Base-by-base conservation (phyloP, 2,888 invertebrate species). In the Tachina grossa region DNA sequence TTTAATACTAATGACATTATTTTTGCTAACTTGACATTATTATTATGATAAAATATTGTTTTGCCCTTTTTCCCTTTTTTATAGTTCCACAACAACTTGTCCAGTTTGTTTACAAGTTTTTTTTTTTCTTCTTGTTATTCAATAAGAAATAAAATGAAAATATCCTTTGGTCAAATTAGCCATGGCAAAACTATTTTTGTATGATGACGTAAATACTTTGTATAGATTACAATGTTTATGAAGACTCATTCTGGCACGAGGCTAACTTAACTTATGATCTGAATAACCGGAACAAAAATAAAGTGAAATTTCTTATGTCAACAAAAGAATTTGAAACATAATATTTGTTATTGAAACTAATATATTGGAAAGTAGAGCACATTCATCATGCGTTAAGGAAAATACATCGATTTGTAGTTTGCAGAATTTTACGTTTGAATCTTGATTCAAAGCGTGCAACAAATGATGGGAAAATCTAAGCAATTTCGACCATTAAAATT, bases 1-100 rank as follows among this genome's bases (percentile, higher is more conserved):
- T 83, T 77, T 77, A 77, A 72, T 77, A 77, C 72, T 45, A 83
- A 66, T 83, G 53, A 53, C 83, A 83, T 83, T 78, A 72, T 83
- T 31, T 78, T 83, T 78, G 66, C 72, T 66, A 66, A 74, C 83
- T 83, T 83, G 83, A 78, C 77, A 71, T 83, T 83, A 66, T 13
- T 47, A 47, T 77, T 77, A 51, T 71, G 65, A 63, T 63, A 45
- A 61, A 47, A 47, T 47, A 55, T 55, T n/a, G 6, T 49, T 51
- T 10, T 77, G 19, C 61, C 53, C 6, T 57, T 45, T 49, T 47
- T 3, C 43, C 13, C 11, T 55, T 22, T 55, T 55, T 0, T 13
- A 31, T 8, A 49, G 45, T 55, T 55, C 14, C 51, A 68, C 51
- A 69, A 69, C 53, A 76, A 82, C 47, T 53, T 69, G 59, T 47